Base-by-base conservation (phyloP, 2,888 invertebrate species). In the Stenodema calcarata region DNA sequence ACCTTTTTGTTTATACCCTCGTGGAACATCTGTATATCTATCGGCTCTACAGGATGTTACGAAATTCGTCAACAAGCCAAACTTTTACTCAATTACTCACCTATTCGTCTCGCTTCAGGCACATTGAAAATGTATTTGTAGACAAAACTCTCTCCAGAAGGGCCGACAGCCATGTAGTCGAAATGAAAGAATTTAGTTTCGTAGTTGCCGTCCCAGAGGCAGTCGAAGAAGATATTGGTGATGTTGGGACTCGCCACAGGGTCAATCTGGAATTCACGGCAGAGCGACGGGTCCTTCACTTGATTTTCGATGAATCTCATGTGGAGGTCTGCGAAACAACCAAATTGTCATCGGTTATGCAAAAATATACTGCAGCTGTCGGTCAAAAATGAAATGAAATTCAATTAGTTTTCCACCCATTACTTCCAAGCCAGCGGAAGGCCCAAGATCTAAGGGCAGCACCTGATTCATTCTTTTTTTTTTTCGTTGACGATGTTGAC, bases 111-210 rank as follows among this genome's bases (percentile, higher is more conserved):
- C 18, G 85, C 87, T 78, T 87, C 86, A 81, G 89, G 89, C 62
- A 89, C 88, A 81, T 86, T 82, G 82, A 89, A 89, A 30, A 88
- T 87, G 80, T 88, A 89, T 86, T 89, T 88, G 86, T 88, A 88
- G 41, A 88, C 87, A 62, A 79, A 87, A 73, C 87, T 87, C n/a
- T 86, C 82, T 42, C 88, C 88, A 30, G 86, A 54, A 75, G 82
- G 87, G 41, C 87, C 84, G 47, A 83, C 44, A 30, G 88, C 88
- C 86, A 87, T 86, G 78, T 89, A 89, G 50, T 89, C 89, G 78
- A 89, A 89, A 80, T 87, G 88, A 87, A 88, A 89, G 73, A 87
- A 84, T 70, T 83, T 86, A 9, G 86, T 73, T 73, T 86, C 81
- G 28, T 81, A 81, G 35, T 73, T 62, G 7, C 27, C n/a, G 50